These are phyloP conservation scores for Falco peregrinus DNA, from an alignment of 2,797 vertebrate genomes.

Conservation along the genomic window DNA sequence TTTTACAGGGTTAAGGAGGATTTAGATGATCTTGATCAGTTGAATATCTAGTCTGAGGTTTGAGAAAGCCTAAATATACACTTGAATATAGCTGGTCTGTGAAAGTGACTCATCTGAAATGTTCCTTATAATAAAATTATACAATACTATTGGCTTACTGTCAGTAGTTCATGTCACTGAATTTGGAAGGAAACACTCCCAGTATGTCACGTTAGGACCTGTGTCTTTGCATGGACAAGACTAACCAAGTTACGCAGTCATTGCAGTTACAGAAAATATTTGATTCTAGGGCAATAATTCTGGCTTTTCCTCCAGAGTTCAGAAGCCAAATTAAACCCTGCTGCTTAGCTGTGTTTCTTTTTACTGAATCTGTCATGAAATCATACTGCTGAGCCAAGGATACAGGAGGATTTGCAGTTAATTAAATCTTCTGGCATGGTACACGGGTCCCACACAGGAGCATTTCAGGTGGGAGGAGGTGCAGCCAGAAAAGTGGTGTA, in stretches of 20 bases:
- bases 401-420: constrained; percentile 1
- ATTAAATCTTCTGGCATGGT: constrained; percentile 6
- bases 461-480: background rate
- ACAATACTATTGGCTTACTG: background rate
- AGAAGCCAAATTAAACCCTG: background rate
- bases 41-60: background rate
- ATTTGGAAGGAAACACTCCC: background rate
- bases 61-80: background rate
- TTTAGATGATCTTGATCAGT: background rate
- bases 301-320: background rate
- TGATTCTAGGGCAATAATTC: background rate
- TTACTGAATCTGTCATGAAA: background rate
- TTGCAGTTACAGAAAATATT: background rate
- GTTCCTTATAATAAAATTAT: background rate
- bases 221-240: background rate
- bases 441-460: background rate
- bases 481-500: background rate
- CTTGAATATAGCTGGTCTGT: background rate
- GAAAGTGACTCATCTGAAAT: background rate
- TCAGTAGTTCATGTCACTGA: background rate
- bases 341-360: background rate
- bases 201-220: background rate
- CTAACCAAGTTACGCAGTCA: background rate
- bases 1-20: background rate
- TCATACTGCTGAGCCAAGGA: background rate